phyloP scores from a whole-genome alignment of 2,797 vertebrate genomes.

The Sarcoramphus papa region DNA sequence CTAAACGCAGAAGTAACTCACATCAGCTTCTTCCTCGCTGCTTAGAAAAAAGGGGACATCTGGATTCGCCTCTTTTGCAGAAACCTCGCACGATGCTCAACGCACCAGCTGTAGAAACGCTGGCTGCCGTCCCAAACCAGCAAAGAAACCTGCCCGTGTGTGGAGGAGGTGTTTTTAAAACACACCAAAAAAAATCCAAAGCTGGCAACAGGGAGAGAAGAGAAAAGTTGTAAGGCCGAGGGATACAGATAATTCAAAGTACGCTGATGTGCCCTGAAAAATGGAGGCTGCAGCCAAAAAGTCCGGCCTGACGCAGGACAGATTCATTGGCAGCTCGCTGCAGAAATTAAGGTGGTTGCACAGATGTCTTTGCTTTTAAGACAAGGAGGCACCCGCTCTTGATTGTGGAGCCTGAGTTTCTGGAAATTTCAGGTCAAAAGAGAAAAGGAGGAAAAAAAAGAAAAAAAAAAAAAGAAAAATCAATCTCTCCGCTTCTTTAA shows the following conservation, averaged over 20 bases:
- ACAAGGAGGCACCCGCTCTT: not conserved
- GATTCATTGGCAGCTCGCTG: not conserved
- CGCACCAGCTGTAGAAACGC: not conserved
- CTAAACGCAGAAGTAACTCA: not conserved
- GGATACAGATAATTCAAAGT: not conserved
- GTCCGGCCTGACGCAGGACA: not conserved
- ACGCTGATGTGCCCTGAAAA: not conserved
- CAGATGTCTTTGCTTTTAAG: not conserved
- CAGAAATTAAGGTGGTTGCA: not conserved
- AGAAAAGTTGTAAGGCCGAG: not conserved
- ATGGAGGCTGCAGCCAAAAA: not conserved
- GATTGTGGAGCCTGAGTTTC: not conserved
- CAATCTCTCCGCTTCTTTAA: not conserved
- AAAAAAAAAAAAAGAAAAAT: not conserved
- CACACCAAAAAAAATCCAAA: not conserved
- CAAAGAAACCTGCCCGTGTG: not conserved
- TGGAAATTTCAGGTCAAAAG: not conserved
- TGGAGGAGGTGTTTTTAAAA: not conserved
- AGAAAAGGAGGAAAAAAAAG: not conserved
- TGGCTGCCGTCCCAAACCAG: not conserved
- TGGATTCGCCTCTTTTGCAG: not conserved
- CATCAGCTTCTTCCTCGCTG: not conserved
- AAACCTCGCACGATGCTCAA: not conserved
- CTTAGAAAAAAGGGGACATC: not conserved
- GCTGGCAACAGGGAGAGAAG: rapidly evolving